phyloP scores from a whole-genome alignment of 2,113 vertebrate species.

The Lycaon pictus region DNA sequence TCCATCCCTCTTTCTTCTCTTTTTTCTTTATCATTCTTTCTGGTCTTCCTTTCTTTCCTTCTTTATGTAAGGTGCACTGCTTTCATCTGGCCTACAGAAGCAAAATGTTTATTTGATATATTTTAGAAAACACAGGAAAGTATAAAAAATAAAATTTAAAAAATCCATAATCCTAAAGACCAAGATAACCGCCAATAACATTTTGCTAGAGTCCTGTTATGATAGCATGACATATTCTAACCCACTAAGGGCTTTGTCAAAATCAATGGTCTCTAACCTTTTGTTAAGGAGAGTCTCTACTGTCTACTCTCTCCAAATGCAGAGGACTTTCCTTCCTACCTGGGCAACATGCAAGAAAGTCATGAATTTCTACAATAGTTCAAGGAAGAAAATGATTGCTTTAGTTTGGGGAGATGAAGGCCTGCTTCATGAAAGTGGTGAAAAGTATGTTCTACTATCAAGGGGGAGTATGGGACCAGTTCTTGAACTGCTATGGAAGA shows the following conservation, averaged over 20 bases:
- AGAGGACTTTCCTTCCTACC: neutral
- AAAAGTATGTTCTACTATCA: neutral
- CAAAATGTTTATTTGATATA: neutral
- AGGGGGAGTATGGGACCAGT: neutral
- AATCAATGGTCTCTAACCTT: neutral
- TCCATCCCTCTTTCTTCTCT: neutral
- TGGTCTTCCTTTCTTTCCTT: neutral
- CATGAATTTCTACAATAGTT: neutral
- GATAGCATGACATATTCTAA: neutral
- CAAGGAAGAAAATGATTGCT: neutral
- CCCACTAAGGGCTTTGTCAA: neutral
- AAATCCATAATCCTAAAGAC: neutral
- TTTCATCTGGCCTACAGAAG: neutral
- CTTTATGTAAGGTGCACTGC: neutral
- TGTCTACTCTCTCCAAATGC: neutral
- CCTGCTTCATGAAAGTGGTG: neutral
- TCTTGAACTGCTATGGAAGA: neutral
- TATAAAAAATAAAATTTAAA: neutral
- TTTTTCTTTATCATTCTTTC: neutral
- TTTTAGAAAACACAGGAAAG: constrained; percentile 7
- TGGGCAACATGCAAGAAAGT: neutral
- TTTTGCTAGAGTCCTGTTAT: neutral
- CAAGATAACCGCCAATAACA: neutral
- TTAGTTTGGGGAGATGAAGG: neutral
- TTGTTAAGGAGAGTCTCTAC: neutral